A percentile compares a stretch with the other conserved stretches of the same genome.
Evolutionary conservation across 2,113 vertebrate genomes (phyloP).

Genomic region (Notothenia coriiceps): DNA sequence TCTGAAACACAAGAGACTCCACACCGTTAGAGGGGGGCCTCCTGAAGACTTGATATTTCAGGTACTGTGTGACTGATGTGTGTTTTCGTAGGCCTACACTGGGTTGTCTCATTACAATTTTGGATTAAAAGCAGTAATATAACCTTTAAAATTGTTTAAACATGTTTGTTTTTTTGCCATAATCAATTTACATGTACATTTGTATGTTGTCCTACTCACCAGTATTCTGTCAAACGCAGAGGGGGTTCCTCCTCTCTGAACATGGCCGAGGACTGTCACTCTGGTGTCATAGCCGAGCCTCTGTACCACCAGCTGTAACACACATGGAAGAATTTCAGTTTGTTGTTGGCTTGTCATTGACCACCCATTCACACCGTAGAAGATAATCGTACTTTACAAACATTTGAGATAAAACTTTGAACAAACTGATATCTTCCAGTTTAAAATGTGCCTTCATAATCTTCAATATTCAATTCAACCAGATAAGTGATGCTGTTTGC

Average conservation of each 20-base stretch:
- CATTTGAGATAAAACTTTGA: not conserved
- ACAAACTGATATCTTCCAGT: not conserved
- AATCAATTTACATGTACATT: not conserved
- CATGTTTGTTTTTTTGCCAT: too few species aligned
- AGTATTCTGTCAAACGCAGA: slow-evolving; percentile 94
- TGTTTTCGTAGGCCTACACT: too few species aligned
- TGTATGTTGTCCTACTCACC: slow-evolving; percentile 79
- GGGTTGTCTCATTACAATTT: too few species aligned
- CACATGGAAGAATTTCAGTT: slow-evolving; percentile 1
- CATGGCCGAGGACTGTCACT: slow-evolving; percentile 94
- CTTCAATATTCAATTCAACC: too few species aligned
- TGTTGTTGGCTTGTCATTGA: not conserved
- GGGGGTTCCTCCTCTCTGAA: slow-evolving; percentile 94
- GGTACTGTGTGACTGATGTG: too few species aligned
- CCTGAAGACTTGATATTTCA: too few species aligned
- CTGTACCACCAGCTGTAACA: slow-evolving; percentile 88
- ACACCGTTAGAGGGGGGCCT: not conserved
- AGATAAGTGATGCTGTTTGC: not conserved
- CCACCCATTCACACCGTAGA: not conserved
- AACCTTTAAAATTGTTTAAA: too few species aligned
- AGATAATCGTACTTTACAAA: not conserved
- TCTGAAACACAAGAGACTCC: slow-evolving; percentile 80
- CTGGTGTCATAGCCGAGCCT: slow-evolving; percentile 93
- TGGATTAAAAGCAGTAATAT: too few species aligned
- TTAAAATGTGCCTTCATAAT: not conserved